phyloP scores from a whole-genome alignment of 2,113 vertebrate genomes.

The Thalassoma bifasciatum region DNA sequence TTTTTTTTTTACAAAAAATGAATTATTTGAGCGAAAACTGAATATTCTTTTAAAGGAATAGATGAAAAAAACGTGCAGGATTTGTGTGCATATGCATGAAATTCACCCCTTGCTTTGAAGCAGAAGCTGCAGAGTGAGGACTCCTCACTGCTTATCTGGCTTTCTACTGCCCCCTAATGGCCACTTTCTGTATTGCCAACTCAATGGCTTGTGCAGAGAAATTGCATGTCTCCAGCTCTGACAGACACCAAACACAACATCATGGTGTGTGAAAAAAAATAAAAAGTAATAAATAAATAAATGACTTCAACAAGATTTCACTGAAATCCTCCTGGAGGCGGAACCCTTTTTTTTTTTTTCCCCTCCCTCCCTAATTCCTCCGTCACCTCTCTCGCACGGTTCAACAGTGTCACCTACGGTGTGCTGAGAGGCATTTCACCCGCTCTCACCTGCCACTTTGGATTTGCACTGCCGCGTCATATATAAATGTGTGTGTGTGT shows the following conservation, averaged over 20 bases:
- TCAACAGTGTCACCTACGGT: constrained; percentile 72
- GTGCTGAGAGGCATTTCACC: constrained; percentile 62
- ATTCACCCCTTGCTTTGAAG: too few species aligned
- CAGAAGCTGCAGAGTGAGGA: not conserved
- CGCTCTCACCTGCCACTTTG: constrained; percentile 27
- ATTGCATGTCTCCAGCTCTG: constrained; percentile 34
- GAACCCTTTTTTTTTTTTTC: not conserved
- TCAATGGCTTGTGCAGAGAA: constrained; percentile 11
- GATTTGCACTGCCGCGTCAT: too few species aligned
- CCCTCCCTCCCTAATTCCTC: not conserved
- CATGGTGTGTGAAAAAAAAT: constrained; percentile 23
- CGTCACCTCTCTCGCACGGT: constrained; percentile 43
- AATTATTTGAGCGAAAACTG: too few species aligned
- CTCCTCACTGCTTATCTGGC: constrained; percentile 4
- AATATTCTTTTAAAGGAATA: too few species aligned
- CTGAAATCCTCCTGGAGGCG: constrained; percentile 4
- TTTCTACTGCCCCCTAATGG: constrained; percentile 66
- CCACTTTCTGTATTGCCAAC: constrained; percentile 52
- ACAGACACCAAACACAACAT: constrained; percentile 28
- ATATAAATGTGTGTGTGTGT: not conserved
- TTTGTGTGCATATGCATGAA: too few species aligned
- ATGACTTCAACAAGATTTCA: constrained; percentile 16
- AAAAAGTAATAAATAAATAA: constrained; percentile 35
- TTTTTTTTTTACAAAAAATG: too few species aligned
- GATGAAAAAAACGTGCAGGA: too few species aligned